Base-by-base conservation (phyloP, 2,113 vertebrate species). In the Lucifuga dentata region DNA sequence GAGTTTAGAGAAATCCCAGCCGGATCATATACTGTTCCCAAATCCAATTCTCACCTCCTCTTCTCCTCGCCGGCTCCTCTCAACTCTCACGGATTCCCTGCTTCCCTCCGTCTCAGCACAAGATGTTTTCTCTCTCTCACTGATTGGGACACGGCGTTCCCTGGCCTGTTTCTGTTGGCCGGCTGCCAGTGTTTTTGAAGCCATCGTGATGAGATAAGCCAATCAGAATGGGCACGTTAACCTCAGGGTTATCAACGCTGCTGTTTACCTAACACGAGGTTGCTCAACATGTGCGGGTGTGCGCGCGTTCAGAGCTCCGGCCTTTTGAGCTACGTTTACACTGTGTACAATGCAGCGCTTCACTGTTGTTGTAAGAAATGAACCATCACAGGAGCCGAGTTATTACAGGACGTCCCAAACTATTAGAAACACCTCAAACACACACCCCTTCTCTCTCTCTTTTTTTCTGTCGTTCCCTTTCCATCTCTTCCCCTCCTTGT, bases 201-300 rank as follows among this genome's bases (percentile, higher is more conserved):
- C 64, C 73, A 84, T 79, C 23, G 32, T 20, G 26, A 39, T 20
- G 52, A 83, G 76, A 86, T 87, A 83, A 87, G 61, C 72, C 72
- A 84, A 80, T 86, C 72, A 49, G 57, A 67, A 39, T 43, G 8
- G 68, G 62, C 57, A 43, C 65, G 76, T 68, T 56, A 73, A 76
- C 68, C 33, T 72, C 43, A 5, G 74, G 78, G 80, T 80, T 86
- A 88, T 87, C 84, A 66, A 35, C 10, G 8, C 52, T 41, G 41
- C 62, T 85, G 81, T 90, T 87, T 87, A 84, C 77, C 48, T 74
- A 89, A 83, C 82, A 68, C 51, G 68, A 44, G 70, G 56, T 82
- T 76, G 67, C 44, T 59, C 63, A 39, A 43, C 65, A 68, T 35
- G 16, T 64, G 71, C 33, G 45, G 50, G 50, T 61, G 33, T 71